A percentile compares a stretch with the other conserved stretches of the same genome.
phyloP scores from a whole-genome alignment of 2,113 vertebrate genomes.

The Gavialis gangeticus region DNA sequence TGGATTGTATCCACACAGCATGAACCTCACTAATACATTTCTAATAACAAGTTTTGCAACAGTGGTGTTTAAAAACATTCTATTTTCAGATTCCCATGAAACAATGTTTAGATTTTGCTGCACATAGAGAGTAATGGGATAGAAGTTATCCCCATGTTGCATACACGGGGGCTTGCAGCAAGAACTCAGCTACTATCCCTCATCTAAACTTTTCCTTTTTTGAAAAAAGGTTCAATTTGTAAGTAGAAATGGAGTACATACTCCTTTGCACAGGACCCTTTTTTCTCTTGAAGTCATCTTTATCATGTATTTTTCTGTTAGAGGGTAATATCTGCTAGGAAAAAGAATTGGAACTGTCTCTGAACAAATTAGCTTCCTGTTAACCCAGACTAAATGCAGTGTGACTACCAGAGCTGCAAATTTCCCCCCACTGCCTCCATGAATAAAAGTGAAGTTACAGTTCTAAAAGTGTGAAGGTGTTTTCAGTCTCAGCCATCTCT shows the following conservation, averaged over 20 bases:
- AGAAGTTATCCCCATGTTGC: background rate
- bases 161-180: background rate
- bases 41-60: background rate
- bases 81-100: background rate
- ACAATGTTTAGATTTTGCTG: constrained; percentile 21
- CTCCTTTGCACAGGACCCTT: background rate
- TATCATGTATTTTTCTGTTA: background rate
- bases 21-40: constrained; percentile 20
- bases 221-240: background rate
- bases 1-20: background rate
- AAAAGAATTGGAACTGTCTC: background rate
- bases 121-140: background rate
- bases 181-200: background rate
- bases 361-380: background rate
- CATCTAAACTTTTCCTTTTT: background rate
- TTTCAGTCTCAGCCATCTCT: background rate
- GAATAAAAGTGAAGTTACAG: background rate
- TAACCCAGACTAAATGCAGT: background rate
- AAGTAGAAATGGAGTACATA: background rate
- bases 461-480: background rate
- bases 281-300: background rate
- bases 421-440: background rate
- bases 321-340: background rate
- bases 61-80: background rate
- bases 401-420: background rate